phyloP scores from a whole-genome alignment of 2,888 invertebrate genomes.

The Ephialtes manifestator region DNA sequence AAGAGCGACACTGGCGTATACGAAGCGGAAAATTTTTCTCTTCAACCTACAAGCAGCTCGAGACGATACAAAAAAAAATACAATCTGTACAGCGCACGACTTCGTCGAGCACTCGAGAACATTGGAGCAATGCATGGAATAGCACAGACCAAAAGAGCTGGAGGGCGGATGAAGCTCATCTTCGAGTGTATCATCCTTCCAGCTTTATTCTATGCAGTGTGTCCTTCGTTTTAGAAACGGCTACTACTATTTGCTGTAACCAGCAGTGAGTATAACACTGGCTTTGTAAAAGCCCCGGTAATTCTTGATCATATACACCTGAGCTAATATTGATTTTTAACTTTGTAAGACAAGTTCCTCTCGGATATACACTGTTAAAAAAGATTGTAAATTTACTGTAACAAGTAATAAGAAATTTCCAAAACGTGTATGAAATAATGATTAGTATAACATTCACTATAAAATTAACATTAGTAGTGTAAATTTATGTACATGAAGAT shows the following conservation, averaged over 20 bases:
- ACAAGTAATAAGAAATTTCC: too few relatives aligned
- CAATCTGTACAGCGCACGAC: constrained; percentile 25
- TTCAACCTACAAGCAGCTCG: constrained; percentile 28
- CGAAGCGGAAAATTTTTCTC: constrained; percentile 42
- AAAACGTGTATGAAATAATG: too few relatives aligned
- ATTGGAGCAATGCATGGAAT: constrained; percentile 35
- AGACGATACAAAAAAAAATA: constrained; percentile 36
- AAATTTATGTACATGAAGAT: too few relatives aligned
- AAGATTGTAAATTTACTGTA: too few relatives aligned
- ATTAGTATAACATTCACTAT: too few relatives aligned
- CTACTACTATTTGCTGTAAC: constrained; percentile 7
- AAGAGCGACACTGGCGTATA: constrained; percentile 27
- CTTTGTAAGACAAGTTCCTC: neutral
- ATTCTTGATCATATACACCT: neutral
- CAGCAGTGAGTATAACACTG: neutral
- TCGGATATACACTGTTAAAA: too few relatives aligned
- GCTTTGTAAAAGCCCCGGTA: neutral
- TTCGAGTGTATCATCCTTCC: constrained; percentile 48
- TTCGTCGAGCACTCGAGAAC: constrained; percentile 55
- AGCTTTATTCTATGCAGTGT: constrained; percentile 34
- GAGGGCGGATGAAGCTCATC: constrained; percentile 56
- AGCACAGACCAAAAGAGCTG: constrained; percentile 44
- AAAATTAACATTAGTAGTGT: too few relatives aligned
- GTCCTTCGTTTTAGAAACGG: constrained; percentile 27
- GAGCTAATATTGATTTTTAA: constrained; percentile 13